Evolutionary conservation across 2,797 vertebrate species (phyloP), one percentile per base, ranked within the genome.

Genomic region (Eidolon dupreanum): DNA sequence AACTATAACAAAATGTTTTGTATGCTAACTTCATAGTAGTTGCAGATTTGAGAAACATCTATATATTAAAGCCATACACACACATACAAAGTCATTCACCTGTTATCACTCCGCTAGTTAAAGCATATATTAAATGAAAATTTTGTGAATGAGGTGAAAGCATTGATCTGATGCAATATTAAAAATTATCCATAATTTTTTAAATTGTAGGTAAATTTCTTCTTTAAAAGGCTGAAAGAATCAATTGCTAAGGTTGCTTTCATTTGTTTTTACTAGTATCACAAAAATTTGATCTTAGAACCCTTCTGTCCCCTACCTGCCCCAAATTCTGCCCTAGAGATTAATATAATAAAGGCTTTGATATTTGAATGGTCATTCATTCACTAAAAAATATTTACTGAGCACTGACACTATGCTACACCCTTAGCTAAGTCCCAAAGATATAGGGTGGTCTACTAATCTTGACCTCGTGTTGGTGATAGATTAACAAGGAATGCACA

Each of bases 381-480:
- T 93, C 12, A 6, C 55, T 68, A 92, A 91, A 90, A 77, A 93
- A 49, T 55, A 77, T 55, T 81, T 84, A 75, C 10, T 82, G 61
- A 61, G 17, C 55, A 43, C 13, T 53, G 8, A 85, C 17, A 70
- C 24, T 61, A 19, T 46, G 26, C 16, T 53, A 96, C 66, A 36
- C n/a, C 38, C 26, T 61, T 13, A 41, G 26, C 46, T 91, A 81
- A 46, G 26, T 73, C 11, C 28, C 75, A 74, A 88, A 16, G 24
- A 49, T 16, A 75, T 4, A 79, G 11, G 77, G 8, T 53, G 16
- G 13, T 82, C 41, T 89, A 43, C 49, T 92, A 53, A 57, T 65
- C 33, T 90, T 36, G 6, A 24, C 41, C 36, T 89, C 31, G 3
- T 12, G 5, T 20, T 41, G 43, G 19, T 65, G 57, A 65, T 17